Evolutionary conservation across 2,797 vertebrate species (phyloP).

Genomic region (Nothura maculosa): DNA sequence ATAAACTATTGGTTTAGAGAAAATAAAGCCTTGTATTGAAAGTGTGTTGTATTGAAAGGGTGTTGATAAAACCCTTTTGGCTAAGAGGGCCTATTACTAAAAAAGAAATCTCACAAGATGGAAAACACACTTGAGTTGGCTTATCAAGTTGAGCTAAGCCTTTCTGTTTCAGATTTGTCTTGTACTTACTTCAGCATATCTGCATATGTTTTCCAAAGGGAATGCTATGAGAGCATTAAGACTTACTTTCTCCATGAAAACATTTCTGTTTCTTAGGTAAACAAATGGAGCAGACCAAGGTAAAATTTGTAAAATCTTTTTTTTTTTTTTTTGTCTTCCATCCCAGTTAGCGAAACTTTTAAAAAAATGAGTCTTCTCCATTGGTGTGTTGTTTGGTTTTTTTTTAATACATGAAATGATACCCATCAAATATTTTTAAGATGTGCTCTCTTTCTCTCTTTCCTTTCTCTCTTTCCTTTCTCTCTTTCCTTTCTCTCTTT

Average conservation of each 20-base stretch:
- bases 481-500: no score
- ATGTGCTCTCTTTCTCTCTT: not conserved
- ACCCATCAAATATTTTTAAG: not conserved
- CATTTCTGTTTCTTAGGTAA: not conserved
- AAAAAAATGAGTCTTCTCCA: not conserved
- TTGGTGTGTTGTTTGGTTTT: not conserved
- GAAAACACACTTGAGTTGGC: slow-evolving; percentile 23
- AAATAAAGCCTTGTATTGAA: slow-evolving; percentile 18
- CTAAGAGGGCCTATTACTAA: not conserved
- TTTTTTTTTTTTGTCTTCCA: not conserved
- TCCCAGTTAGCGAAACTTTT: not conserved
- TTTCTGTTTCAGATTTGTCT: slow-evolving; percentile 34
- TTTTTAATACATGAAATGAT: not conserved
- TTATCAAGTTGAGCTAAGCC: not conserved
- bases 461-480: no score
- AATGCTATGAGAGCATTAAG: not conserved
- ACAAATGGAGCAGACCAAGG: not conserved
- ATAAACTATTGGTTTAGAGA: not conserved
- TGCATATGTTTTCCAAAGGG: not conserved
- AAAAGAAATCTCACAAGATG: not conserved
- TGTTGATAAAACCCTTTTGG: slow-evolving; percentile 10
- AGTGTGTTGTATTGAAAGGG: not conserved
- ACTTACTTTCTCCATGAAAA: not conserved
- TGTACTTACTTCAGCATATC: not conserved
- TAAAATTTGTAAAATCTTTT: not conserved